Evolutionary conservation across 2,888 invertebrate species (phyloP), one percentile per base, ranked within the genome.

Genomic region (Idaea aversata): DNA sequence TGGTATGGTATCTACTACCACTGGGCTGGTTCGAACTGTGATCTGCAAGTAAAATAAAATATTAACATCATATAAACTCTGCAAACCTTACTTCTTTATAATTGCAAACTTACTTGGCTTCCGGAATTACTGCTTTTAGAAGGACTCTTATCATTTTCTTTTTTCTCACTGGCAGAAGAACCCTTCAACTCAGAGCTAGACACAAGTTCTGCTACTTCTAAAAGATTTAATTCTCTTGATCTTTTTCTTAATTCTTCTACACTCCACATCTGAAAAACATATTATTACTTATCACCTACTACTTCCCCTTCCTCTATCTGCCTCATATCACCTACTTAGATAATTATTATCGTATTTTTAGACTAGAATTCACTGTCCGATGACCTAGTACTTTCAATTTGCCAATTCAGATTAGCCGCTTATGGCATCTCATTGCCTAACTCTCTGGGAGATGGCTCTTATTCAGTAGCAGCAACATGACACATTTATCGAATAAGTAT

Each of bases 101-200:
- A 59, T 5, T 34, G 38, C 15, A 15, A 15, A 83, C 89, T 91
- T 88, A 96, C 96, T 93, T 96, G 96, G 85, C 96, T 96, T 78
- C 95, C 96, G 63, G 96, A 96, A 71, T 96, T 96, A 75, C 96
- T 96, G 84, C 96, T 96, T 81, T 95, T 95, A 69, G 96, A 96
- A 69, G 95, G 95, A 84, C 95, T 95, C 74, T 94, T 93, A 65
- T 96, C 95, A 68, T 93, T 93, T 69, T 95, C 95, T 71, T 92
- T 93, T 72, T 91, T 93, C 66, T 93, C 92, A 61, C 77, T 79
- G 13, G 88, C 79, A 5, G 87, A 81, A 25, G 83, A 76, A 16
- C 83, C 82, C 77, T 88, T 89, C 34, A 77, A 80, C 71, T 89
- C 90, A 65, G 80, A 75, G 67, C 81, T 84, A 62, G 82, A 81